A percentile compares a stretch with the other conserved stretches of the same genome.
These are phyloP conservation scores for Chaetodon trifasciatus DNA, from an alignment of 2,797 vertebrate species.

Conservation along the genomic window DNA sequence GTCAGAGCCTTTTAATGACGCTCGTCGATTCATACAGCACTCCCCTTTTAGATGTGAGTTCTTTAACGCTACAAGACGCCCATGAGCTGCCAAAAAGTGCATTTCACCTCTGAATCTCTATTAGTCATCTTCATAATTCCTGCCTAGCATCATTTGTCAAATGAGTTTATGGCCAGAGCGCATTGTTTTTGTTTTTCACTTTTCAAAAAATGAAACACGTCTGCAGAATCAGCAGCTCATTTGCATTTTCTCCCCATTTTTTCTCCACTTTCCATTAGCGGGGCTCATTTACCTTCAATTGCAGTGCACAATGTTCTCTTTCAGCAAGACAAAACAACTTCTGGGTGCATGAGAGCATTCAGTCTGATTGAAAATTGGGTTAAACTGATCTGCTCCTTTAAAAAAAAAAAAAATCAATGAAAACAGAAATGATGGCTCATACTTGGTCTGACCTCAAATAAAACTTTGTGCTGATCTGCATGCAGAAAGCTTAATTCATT, in stretches of 20 bases:
- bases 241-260: slow-evolving; percentile 3
- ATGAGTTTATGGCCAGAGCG: slow-evolving; percentile 3
- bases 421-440: background rate
- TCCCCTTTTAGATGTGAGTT: slow-evolving; percentile 6
- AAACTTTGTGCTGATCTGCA: background rate
- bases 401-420: background rate
- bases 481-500: background rate
- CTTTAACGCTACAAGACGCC: background rate
- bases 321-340: background rate
- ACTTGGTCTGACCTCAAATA: background rate
- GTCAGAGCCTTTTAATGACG: background rate
- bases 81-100: slow-evolving; percentile 3
- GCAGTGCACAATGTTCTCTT: background rate
- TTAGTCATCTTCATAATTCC: slow-evolving; percentile 3
- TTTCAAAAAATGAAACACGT: background rate
- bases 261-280: background rate
- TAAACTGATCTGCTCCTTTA: background rate
- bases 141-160: slow-evolving; percentile 14
- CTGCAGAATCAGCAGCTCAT: slow-evolving; percentile 7
- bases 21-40: background rate
- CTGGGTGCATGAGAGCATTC: background rate
- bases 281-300: background rate
- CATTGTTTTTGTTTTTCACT: slow-evolving; percentile 11
- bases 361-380: background rate
- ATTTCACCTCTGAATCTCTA: slow-evolving; percentile 5